These are phyloP conservation scores for Myathropa florea DNA, from an alignment of 2,888 invertebrate genomes.

Conservation along the genomic window DNA sequence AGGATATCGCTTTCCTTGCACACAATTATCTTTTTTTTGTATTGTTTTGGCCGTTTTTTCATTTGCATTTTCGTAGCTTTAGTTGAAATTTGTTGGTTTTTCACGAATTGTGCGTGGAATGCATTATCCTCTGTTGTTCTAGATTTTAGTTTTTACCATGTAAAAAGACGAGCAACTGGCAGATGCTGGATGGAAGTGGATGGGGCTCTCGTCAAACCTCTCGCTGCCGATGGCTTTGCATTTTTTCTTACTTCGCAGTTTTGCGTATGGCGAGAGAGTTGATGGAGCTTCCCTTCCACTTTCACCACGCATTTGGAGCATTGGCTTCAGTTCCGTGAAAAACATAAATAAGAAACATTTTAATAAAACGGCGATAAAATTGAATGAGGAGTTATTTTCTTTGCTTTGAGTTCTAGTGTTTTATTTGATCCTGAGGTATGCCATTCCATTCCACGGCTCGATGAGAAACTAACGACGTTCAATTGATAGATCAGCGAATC, in stretches of 20 bases:
- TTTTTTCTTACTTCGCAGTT: constrained; percentile 42
- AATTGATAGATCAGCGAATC: neutral
- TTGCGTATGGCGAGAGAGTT: neutral
- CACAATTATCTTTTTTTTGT: constrained; percentile 14
- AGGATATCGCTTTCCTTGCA: constrained; percentile 54
- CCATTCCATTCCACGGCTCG: constrained; percentile 60
- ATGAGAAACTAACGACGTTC: constrained; percentile 50
- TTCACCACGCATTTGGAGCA: constrained; percentile 2
- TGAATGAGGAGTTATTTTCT: constrained; percentile 20
- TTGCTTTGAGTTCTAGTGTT: neutral
- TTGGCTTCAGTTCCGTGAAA: constrained; percentile 52
- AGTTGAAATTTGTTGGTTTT: constrained; percentile 72
- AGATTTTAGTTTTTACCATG: constrained; percentile 67
- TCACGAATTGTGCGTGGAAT: constrained; percentile 72
- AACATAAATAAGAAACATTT: constrained; percentile 27
- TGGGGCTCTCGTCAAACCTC: neutral
- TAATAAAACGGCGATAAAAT: constrained; percentile 57
- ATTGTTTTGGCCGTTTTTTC: constrained; percentile 40
- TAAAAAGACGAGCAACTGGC: constrained; percentile 48
- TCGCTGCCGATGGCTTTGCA: constrained; percentile 17
- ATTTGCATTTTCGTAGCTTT: constrained; percentile 54
- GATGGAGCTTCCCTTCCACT: neutral
- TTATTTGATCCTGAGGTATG: neutral
- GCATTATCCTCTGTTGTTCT: constrained; percentile 65
- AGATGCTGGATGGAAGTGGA: neutral